phyloP scores from a whole-genome alignment of 2,113 vertebrate species.

The Charina bottae region DNA sequence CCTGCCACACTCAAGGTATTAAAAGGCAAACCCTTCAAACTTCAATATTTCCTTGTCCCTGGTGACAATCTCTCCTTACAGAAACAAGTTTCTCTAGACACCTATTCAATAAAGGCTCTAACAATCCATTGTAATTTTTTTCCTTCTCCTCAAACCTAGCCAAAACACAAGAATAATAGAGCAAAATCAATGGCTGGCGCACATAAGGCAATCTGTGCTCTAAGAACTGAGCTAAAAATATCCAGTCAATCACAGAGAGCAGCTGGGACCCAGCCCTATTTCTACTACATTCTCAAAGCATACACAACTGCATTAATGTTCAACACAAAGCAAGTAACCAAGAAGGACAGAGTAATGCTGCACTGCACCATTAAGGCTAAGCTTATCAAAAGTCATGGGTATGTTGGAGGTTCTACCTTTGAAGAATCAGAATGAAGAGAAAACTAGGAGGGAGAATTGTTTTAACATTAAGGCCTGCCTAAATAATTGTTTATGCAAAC shows the following conservation, averaged over 20 bases:
- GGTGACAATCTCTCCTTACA: not conserved
- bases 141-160: not conserved
- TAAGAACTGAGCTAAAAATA: slow-evolving; percentile 50
- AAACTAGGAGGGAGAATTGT: not conserved
- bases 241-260: slow-evolving; percentile 47
- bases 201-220: not conserved
- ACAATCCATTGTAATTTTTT: slow-evolving; percentile 26
- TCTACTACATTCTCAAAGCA: slow-evolving; percentile 43
- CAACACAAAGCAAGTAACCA: not conserved
- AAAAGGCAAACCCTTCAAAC: not conserved
- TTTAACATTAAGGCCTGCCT: not conserved
- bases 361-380: slow-evolving; percentile 28
- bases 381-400: not conserved
- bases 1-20: not conserved
- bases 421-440: not conserved
- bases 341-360: slow-evolving; percentile 2
- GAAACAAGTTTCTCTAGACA: not conserved
- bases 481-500: not conserved
- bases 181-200: not conserved
- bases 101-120: not conserved
- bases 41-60: rapidly evolving
- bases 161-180: not conserved
- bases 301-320: slow-evolving; percentile 29
- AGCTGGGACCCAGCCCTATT: slow-evolving; percentile 51
- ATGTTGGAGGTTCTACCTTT: not conserved